These are phyloP conservation scores for Sapajus apella DNA, from an alignment of 2,113 vertebrate species.

Conservation along the genomic window DNA sequence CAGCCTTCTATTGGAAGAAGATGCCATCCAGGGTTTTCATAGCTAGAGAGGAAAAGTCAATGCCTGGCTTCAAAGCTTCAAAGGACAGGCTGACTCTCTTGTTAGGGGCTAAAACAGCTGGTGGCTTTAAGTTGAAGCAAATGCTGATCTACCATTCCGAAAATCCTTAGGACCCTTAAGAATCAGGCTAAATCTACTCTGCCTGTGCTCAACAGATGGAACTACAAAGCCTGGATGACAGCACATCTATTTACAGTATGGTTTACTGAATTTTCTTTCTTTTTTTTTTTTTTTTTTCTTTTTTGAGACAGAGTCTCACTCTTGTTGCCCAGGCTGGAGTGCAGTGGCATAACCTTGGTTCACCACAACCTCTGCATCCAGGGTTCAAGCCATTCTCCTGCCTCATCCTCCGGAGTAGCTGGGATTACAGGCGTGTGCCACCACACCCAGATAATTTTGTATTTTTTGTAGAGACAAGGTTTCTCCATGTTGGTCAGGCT, in stretches of 20 bases:
- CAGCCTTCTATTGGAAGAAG: background rate
- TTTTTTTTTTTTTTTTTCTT: too few relatives aligned
- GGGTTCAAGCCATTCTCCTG: too few relatives aligned
- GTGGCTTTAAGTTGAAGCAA: background rate
- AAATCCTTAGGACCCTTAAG: background rate
- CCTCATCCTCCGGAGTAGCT: too few relatives aligned
- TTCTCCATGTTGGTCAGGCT: too few relatives aligned
- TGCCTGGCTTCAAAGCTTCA: background rate
- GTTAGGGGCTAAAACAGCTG: background rate
- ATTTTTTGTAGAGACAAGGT: too few relatives aligned
- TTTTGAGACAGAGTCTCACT: too few relatives aligned
- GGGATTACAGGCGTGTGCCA: too few relatives aligned
- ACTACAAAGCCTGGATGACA: background rate
- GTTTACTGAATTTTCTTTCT: background rate
- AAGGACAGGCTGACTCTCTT: background rate
- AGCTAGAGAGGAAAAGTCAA: background rate
- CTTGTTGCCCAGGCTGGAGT: too few relatives aligned
- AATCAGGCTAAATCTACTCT: background rate
- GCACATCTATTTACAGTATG: background rate
- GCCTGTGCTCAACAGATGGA: background rate
- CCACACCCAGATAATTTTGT: too few relatives aligned
- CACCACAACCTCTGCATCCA: too few relatives aligned
- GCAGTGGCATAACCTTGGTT: too few relatives aligned
- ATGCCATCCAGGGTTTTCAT: background rate
- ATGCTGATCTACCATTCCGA: background rate